Base-by-base conservation (phyloP, 2,113 vertebrate genomes). In the Mugil cephalus region DNA sequence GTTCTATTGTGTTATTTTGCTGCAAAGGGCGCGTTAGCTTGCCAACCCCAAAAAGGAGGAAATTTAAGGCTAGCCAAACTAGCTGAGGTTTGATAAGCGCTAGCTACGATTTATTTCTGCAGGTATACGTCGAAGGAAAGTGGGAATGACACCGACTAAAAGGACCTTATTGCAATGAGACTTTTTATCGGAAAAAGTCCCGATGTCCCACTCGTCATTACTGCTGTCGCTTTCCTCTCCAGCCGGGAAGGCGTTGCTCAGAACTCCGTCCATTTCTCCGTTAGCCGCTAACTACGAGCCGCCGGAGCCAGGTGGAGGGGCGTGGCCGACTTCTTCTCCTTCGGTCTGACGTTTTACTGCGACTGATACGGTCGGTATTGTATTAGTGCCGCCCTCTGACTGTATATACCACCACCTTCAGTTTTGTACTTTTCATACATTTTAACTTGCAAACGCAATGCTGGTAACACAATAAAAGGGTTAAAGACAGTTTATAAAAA, bases 181-280 rank as follows among this genome's bases (percentile, higher is more conserved):
- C 19, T 50, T 74, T 14, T 45, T 76, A 1, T 47, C 45, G n/a
- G 4, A 4, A 1, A 10, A 36, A 43, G 0, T 4, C 0, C 82
- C 85, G 11, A 92, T 17, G 10, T 92, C 88, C 90, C 93, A 94
- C 0, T 93, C 94, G 7, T 90, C 91, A 10, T 56, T 46, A 61
- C 92, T 94, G 43, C 1, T 45, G 11, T 91, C 92, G 74, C 92
- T 94, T 61, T 95, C 94, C 0, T 92, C 86, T 12, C 94, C 94
- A 5, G 92, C 94, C 0, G 94, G 86, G 67, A 83, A 90, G 0
- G 68, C 79, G 36, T 52, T n/a, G 0, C 77, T 38, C 0, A 77
- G 30, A 3, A 13, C 40, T 51, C 63, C 60, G 10, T n/a, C 5
- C 88, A 89, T 91, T 0, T 4, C 13, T 15, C 1, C 0, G 14